Percentiles rank a stretch among this genome's conserved stretches.
Conservation (phyloP, 2,113 vertebrate genomes). For the Charadrius vociferus region DNA sequence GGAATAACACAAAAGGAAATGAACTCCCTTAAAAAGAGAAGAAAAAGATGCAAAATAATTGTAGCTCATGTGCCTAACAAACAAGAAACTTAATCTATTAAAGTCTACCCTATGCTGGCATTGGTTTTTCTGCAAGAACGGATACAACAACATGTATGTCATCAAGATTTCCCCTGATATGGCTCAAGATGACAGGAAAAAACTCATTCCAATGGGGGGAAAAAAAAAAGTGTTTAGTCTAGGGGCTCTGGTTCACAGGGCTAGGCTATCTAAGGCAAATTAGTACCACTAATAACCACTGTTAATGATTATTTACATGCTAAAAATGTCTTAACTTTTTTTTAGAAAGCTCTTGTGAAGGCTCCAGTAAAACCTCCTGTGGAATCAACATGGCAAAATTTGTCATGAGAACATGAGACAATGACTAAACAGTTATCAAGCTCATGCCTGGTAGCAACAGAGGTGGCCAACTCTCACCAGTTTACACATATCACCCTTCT, state of each 20-base stretch:
- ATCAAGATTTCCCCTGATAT: background rate
- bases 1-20: background rate
- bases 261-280: background rate
- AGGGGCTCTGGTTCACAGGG: background rate
- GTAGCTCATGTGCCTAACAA: background rate
- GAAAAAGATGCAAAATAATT: background rate
- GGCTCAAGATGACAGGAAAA: background rate
- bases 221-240: background rate
- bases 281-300: background rate
- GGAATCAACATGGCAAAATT: background rate
- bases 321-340: background rate
- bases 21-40: background rate
- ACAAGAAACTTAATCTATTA: background rate
- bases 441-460: background rate
- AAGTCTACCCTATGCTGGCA: background rate
- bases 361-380: background rate
- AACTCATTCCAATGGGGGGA: background rate
- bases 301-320: background rate
- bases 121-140: background rate
- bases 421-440: background rate
- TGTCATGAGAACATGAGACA: background rate
- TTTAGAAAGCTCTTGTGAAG: background rate
- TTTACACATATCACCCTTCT: background rate
- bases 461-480: background rate
- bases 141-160: background rate